Conservation (phyloP, 1,140 invertebrate species). For the Phenacoccus solenopsis region DNA sequence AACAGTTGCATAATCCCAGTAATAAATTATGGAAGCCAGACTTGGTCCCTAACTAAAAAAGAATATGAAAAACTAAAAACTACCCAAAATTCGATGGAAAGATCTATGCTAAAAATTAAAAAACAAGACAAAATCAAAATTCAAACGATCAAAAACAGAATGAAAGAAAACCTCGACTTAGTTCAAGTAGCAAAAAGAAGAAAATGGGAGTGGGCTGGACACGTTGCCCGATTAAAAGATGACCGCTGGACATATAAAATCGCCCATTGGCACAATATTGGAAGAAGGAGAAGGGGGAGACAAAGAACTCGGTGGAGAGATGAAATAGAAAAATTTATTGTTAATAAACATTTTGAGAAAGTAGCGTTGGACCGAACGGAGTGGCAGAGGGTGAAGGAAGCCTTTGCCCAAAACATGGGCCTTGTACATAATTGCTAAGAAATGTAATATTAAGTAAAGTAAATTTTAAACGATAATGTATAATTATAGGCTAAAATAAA, state of each 20-base stretch:
- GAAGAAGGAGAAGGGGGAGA: slow-evolving; percentile 19
- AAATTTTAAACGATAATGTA: too few species aligned
- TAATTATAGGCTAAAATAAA: too few species aligned
- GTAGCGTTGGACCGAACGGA: too few species aligned
- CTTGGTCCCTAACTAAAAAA: slow-evolving; percentile 19
- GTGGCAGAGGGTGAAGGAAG: too few species aligned
- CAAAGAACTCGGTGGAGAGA: slow-evolving; percentile 20
- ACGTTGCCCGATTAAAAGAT: slow-evolving; percentile 7
- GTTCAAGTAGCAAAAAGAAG: neutral
- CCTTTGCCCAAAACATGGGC: too few species aligned
- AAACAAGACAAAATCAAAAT: slow-evolving; percentile 18
- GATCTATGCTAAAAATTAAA: neutral
- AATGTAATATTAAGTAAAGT: too few species aligned
- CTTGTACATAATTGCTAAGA: too few species aligned
- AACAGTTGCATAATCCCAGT: slow-evolving; percentile 11
- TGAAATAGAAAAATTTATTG: too few species aligned
- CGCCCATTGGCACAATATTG: neutral
- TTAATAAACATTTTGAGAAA: too few species aligned
- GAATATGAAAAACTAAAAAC: neutral
- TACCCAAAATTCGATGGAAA: slow-evolving; percentile 12
- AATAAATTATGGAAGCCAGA: slow-evolving; percentile 18
- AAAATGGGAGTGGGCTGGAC: slow-evolving; percentile 24
- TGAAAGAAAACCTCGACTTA: neutral
- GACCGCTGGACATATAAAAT: slow-evolving; percentile 15
- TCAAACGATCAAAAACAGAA: neutral